Evolutionary conservation across 2,888 invertebrate genomes (phyloP).

Genomic region (Allophyes oxyacanthae): DNA sequence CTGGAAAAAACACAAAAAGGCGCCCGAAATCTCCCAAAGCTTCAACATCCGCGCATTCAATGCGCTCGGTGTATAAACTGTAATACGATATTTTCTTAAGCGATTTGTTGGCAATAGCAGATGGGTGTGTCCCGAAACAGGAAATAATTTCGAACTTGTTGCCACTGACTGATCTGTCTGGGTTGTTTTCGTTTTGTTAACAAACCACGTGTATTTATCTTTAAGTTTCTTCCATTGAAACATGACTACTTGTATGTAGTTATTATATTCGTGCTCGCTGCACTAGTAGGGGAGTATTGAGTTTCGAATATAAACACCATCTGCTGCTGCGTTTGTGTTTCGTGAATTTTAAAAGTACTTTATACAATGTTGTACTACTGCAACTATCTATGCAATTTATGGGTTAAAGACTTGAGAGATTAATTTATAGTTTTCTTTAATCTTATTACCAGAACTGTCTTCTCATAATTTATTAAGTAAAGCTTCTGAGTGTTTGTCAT

Average conservation of each 20-base stretch:
- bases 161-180: conserved; percentile 72
- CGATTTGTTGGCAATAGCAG: conserved; percentile 82
- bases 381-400: conserved; percentile 49
- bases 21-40: conserved; percentile 76
- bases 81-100: conserved; percentile 84
- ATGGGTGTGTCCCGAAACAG: conserved; percentile 84
- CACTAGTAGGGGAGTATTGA: conserved; percentile 59
- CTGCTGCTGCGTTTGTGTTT: conserved; percentile 57
- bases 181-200: conserved; percentile 62
- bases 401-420: conserved; percentile 17
- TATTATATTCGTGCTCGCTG: conserved; percentile 67
- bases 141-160: conserved; percentile 84
- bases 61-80: conserved; percentile 68
- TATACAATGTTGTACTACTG: conserved; percentile 44
- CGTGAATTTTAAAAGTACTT: conserved; percentile 50
- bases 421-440: conserved; percentile 37
- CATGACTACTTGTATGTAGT: conserved; percentile 69
- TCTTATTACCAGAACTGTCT: conserved; percentile 29
- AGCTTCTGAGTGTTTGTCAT: conserved; percentile 13
- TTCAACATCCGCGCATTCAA: conserved; percentile 78
- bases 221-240: conserved; percentile 68
- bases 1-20: conserved; percentile 76
- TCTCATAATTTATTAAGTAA: conserved; percentile 21
- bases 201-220: conserved; percentile 69
- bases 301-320: conserved; percentile 64